Base-by-base conservation (phyloP, 1,140 invertebrate genomes). In the Diorhabda carinulata region DNA sequence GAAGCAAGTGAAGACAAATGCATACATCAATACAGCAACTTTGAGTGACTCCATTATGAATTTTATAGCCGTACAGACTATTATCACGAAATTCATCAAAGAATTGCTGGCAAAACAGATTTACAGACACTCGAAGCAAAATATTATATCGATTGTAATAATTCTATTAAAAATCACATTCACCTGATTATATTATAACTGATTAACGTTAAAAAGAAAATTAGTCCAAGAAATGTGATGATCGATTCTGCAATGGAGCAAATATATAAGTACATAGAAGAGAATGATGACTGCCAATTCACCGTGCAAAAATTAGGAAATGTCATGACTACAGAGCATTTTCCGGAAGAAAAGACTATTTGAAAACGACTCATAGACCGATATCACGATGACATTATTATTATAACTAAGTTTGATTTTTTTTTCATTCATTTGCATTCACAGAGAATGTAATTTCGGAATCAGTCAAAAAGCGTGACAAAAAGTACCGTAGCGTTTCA, bases 361-460 rank as follows among this genome's bases (percentile, higher is more conserved):
- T 2, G 45, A 68, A 62, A 62, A 62, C 67, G 59, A 68, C 44
- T 68, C n/a, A 58, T 58, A 58, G 5, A 58, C n/a, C 57, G 57
- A n/a, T 71, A 66, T 71, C 6, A 71, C 9, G 70, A 71, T 71
- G 60, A 70, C 64, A 71, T 70, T 70, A 44, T 64, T 61, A 60
- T 71, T 40, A 70, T 45, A 43, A 70, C 7, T 64, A 70, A 71
- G 70, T 71, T 70, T 63, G 25, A n/a, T 25, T 25, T 0, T 25
- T 25, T 25, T 25, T 1, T 25, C 25, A 25, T 25, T 25, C 25
- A 25, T 25, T 1, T 25, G 25, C 25, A 25, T 25, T 25, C 25
- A 25, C 25, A 25, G 25, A 25, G 25, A 25, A 25, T 25, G 25
- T 25, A 1, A 25, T 25, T 25, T 25, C 25, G 25, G 25, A 25